phyloP scores from a whole-genome alignment of 1,140 invertebrate species.

The Platyscapa corneri region DNA sequence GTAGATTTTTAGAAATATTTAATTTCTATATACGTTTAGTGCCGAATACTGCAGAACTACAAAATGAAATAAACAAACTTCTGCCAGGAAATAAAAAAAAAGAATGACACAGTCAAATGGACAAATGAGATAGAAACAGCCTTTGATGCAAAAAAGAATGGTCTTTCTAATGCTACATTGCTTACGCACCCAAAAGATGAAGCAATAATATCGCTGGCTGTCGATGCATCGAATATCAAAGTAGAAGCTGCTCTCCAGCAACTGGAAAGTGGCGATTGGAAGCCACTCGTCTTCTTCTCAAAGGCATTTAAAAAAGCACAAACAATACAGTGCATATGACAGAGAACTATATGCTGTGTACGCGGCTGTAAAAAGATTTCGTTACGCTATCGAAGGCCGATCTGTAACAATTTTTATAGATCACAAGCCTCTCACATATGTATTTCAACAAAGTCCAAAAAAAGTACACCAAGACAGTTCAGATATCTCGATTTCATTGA shows the following conservation, averaged over 20 bases:
- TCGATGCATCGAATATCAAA: constrained; percentile 13
- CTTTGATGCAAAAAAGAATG: constrained; percentile 25
- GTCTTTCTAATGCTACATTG: background rate
- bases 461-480: constrained; percentile 53
- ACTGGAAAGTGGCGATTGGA: background rate
- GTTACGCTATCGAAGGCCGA: constrained; percentile 47
- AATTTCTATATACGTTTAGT: background rate
- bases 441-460: constrained; percentile 50
- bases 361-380: constrained; percentile 59
- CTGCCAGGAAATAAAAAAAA: constrained; percentile 48
- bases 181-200: too few relatives aligned
- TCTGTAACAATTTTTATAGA: constrained; percentile 66
- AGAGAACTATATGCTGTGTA: constrained; percentile 60
- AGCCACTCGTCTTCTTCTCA: constrained; percentile 50
- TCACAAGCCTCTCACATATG: constrained; percentile 67
- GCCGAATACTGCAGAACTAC: background rate
- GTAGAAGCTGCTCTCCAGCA: constrained; percentile 49
- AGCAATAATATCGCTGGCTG: background rate
- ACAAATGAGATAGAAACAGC: constrained; percentile 47
- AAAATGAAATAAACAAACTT: background rate
- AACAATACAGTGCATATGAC: constrained; percentile 61
- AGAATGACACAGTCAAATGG: constrained; percentile 51
- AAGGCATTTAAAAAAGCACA: constrained; percentile 45
- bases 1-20: background rate
- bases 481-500: constrained; percentile 65